Base-by-base conservation (phyloP, 2,888 invertebrate species). In the Archips xylosteana region DNA sequence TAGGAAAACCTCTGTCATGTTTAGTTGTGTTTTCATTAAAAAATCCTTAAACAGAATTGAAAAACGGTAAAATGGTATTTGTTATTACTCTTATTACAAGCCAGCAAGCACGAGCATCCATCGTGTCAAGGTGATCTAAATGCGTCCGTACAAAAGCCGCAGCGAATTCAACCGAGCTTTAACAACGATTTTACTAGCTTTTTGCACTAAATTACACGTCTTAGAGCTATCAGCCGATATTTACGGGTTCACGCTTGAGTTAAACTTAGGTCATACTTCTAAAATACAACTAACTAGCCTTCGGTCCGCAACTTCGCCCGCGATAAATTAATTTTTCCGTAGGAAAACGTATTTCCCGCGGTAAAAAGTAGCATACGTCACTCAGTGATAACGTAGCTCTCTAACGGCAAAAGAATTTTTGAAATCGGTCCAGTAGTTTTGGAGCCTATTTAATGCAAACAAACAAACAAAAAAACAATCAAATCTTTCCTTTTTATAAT, bases 81-180 rank as follows among this genome's bases (percentile, higher is more conserved):
- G 73, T 73, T 73, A 63, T 73, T 64, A 34, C 32, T 68, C 60
- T 60, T 54, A 65, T 74, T 70, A 74, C 74, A 54, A 54, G 70
- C 61, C 45, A 70, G 69, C 74, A 23, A 74, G 59, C 74, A 36
- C 36, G 73, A 65, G 74, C 54, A 70, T 61, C 74, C 80, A 85
- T 84, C 85, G 81, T 91, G 92, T 92, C 92, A 91, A 91, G 92
- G 91, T 85, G 83, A 74, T 85, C 87, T 89, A 89, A 83, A 86
- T 87, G 78, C 84, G 87, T 77, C 64, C 73, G 76, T 70, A 74
- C 74, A 54, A 74, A 70, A 77, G 72, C 75, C 74, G 66, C 67
- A 63, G 63, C 57, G 72, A 59, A 61, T 57, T 51, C 51, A 68
- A 74, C 63, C 63, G 72, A 39, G 70, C 70, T 75, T 79, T 79